phyloP scores from a whole-genome alignment of 1,140 invertebrate species.

The Drosophila littoralis region DNA sequence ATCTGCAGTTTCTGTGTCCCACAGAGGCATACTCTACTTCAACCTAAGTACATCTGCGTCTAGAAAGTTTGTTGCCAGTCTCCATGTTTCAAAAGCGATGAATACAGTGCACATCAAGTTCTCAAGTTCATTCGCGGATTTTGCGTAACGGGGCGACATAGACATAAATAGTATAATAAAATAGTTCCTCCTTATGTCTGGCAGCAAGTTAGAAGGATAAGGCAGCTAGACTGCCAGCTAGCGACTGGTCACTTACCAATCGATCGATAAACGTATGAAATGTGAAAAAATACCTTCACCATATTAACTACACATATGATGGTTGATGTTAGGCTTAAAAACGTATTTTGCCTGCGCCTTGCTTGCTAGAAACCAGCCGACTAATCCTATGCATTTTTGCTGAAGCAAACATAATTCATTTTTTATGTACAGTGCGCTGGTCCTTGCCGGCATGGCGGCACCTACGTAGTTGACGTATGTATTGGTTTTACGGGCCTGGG shows the following conservation, averaged over 20 bases:
- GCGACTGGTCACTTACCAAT: conserved; percentile 23
- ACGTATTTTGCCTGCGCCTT: neutral
- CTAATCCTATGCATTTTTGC: conserved; percentile 72
- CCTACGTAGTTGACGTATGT: neutral
- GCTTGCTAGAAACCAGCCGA: conserved; percentile 3
- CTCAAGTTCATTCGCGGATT: conserved; percentile 38
- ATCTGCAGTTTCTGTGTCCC: neutral
- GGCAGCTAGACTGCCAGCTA: too few species aligned
- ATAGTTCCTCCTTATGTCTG: neutral
- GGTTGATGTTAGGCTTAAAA: conserved; percentile 69
- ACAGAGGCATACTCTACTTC: conserved; percentile 26
- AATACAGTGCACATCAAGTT: conserved; percentile 49
- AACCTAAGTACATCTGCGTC: conserved; percentile 32
- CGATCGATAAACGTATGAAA: conserved; percentile 48
- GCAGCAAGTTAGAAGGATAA: too few species aligned
- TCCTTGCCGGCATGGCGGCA: neutral
- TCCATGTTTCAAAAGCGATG: conserved; percentile 44
- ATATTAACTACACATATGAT: conserved; percentile 43
- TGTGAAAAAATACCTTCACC: conserved; percentile 61
- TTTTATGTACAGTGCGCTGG: conserved; percentile 54
- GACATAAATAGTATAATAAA: neutral
- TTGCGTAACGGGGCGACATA: conserved; percentile 3
- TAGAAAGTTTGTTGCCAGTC: conserved; percentile 63
- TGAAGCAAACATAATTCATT: conserved; percentile 76
- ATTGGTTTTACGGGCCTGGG: conserved; percentile 23